Conservation (phyloP, 2,113 vertebrate species). For the Onychorhynchus coronatus region DNA sequence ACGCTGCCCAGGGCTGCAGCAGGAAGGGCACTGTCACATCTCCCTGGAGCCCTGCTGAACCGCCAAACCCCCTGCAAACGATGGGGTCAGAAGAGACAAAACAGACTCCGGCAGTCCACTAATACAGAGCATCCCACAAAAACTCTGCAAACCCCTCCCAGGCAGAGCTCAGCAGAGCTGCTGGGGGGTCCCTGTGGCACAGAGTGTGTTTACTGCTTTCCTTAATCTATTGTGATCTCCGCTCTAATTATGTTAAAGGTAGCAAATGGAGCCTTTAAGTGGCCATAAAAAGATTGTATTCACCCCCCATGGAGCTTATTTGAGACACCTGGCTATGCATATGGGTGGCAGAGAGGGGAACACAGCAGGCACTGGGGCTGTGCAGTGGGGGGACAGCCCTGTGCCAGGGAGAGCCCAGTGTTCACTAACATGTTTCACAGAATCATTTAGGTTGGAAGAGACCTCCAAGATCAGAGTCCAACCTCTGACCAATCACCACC, state of each 20-base stretch:
- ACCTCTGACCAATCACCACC: neutral
- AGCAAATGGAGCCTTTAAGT: slow-evolving; percentile 19
- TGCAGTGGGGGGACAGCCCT: neutral
- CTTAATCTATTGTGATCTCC: neutral
- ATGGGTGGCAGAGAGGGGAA: neutral
- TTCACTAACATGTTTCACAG: neutral
- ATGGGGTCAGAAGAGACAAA: neutral
- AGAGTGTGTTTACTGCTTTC: neutral
- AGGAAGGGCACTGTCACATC: neutral
- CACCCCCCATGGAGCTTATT: neutral
- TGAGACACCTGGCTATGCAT: neutral
- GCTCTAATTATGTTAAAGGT: neutral
- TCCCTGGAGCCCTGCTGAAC: neutral
- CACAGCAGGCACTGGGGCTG: neutral
- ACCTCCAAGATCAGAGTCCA: neutral
- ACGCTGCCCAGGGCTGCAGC: neutral
- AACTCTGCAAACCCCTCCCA: neutral
- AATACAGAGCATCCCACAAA: neutral
- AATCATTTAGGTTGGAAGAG: neutral
- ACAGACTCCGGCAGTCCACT: neutral
- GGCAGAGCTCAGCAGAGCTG: neutral
- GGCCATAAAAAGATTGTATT: slow-evolving; percentile 12
- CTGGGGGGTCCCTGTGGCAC: neutral
- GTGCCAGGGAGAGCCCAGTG: fast-evolving
- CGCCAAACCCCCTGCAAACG: neutral